A percentile compares a stretch with the other conserved stretches of the same genome.
These are phyloP conservation scores for Ataeniobius toweri DNA, from an alignment of 2,797 vertebrate species.

Conservation along the genomic window DNA sequence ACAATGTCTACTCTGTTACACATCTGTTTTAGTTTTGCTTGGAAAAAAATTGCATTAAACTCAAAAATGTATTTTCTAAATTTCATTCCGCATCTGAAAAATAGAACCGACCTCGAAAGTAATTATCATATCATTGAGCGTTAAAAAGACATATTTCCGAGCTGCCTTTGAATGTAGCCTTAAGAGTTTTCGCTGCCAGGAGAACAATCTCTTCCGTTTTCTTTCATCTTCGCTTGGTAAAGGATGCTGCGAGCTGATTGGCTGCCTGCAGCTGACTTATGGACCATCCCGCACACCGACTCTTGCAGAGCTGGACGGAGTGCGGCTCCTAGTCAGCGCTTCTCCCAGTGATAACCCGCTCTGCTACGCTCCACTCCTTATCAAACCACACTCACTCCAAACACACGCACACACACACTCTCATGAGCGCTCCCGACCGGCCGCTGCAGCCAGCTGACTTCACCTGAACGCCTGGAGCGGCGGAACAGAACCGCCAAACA, in stretches of 20 bases:
- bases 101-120: not conserved
- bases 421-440: conserved; percentile 46
- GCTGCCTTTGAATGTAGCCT: conserved; percentile 36
- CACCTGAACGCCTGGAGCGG: conserved; percentile 51
- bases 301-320: conserved; percentile 47
- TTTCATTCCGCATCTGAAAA: not conserved
- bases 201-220: conserved; percentile 40
- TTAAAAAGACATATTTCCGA: conserved; percentile 23
- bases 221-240: conserved; percentile 56
- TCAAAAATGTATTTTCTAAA: not conserved
- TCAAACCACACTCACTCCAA: conserved; percentile 3
- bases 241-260: conserved; percentile 78
- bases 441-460: conserved; percentile 64
- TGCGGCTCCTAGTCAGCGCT: conserved; percentile 59
- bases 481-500: conserved; percentile 27
- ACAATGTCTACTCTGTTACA: not conserved
- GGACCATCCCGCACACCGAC: conserved; percentile 54
- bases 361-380: conserved; percentile 25
- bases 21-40: not conserved
- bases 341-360: conserved; percentile 46
- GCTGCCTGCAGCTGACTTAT: conserved; percentile 60
- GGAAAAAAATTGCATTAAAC: not conserved
- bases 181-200: not conserved
- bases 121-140: not conserved
- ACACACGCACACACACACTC: conserved; percentile 17